Conservation (phyloP, 2,797 vertebrate genomes). For the Danio kyathit region DNA sequence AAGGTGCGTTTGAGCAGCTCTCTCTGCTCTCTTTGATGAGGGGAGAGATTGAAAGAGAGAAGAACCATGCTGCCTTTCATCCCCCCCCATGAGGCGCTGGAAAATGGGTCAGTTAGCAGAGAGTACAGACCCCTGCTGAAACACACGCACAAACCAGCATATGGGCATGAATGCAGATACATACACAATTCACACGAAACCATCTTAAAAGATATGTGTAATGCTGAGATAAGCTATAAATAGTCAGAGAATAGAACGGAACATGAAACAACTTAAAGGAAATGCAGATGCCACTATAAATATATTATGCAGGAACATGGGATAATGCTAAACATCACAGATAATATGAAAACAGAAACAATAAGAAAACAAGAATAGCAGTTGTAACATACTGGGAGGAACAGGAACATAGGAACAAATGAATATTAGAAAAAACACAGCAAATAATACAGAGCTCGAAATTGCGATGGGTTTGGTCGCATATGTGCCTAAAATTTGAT, state of each 20-base stretch:
- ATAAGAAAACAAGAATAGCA: not conserved
- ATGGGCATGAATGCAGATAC: conserved; percentile 2
- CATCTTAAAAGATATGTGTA: not conserved
- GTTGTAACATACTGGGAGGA: not conserved
- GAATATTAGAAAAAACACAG: not conserved
- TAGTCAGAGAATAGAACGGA: conserved; percentile 15
- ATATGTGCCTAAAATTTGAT: too few relatives aligned
- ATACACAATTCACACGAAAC: conserved; percentile 3
- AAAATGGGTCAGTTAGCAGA: conserved; percentile 76
- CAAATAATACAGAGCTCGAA: not conserved
- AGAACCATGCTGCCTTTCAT: conserved; percentile 46
- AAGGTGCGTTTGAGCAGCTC: conserved; percentile 18
- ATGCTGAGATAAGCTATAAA: not conserved
- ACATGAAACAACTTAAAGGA: not conserved
- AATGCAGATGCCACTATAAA: conserved; percentile 8
- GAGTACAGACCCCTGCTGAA: conserved; percentile 62
- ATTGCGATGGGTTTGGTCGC: too few relatives aligned
- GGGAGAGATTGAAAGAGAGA: conserved; percentile 52
- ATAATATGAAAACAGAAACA: not conserved
- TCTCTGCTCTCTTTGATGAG: conserved; percentile 24
- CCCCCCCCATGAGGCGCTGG: conserved; percentile 53
- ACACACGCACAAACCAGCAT: conserved; percentile 1
- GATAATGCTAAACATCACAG: not conserved
- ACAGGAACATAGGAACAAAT: not conserved
- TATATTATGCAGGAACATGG: too few relatives aligned